Evolutionary conservation across 2,888 invertebrate genomes (phyloP).

Genomic region (Macrophya annulata): DNA sequence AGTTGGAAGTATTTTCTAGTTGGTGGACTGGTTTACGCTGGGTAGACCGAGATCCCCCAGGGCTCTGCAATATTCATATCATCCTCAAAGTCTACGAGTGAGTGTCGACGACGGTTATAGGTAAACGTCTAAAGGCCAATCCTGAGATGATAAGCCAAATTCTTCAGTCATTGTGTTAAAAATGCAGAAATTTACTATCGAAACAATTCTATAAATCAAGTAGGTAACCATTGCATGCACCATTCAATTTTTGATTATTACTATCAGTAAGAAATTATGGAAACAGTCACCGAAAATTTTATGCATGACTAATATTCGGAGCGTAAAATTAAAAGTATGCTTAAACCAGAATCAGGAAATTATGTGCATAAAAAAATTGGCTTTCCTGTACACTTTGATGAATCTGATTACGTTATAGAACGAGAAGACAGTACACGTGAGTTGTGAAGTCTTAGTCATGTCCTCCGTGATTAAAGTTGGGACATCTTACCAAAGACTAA

Average conservation of each 20-base stretch:
- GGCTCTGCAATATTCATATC: slow-evolving; percentile 32
- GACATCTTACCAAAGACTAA: background rate
- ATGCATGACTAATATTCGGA: background rate
- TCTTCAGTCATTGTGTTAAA: background rate
- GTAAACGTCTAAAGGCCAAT: slow-evolving; percentile 2
- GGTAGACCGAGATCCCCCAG: slow-evolving; percentile 46
- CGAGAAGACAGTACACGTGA: background rate
- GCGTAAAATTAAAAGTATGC: background rate
- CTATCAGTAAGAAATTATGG: background rate
- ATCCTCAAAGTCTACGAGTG: slow-evolving; percentile 29
- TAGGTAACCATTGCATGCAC: background rate
- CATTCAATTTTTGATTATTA: background rate
- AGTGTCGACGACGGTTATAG: background rate
- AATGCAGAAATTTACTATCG: background rate
- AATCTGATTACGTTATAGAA: background rate
- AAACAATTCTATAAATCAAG: background rate
- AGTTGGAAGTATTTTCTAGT: slow-evolving; percentile 41
- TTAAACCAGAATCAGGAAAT: background rate
- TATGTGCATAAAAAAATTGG: background rate
- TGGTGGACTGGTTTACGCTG: slow-evolving; percentile 42
- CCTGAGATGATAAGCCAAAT: background rate
- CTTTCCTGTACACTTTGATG: background rate
- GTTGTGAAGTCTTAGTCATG: background rate
- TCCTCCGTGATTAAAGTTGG: background rate
- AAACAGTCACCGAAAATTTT: background rate